phyloP scores from a whole-genome alignment of 2,888 invertebrate genomes.

The Eristalinus aeneus region DNA sequence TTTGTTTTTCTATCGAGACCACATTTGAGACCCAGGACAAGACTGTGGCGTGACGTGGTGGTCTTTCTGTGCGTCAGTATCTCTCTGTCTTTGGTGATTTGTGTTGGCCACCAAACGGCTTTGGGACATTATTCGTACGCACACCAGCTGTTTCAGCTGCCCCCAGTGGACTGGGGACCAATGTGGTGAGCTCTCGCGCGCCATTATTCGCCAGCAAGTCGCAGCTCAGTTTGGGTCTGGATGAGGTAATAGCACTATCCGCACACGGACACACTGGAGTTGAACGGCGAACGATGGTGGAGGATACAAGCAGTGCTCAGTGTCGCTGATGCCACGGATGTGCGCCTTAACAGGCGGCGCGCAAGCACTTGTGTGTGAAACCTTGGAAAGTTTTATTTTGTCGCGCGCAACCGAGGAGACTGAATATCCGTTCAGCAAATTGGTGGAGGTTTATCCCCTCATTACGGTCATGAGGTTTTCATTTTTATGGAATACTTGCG shows the following conservation, averaged over 20 bases:
- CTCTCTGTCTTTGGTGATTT: constrained; percentile 47
- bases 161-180: constrained; percentile 3
- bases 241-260: constrained; percentile 47
- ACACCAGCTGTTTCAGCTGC: constrained; percentile 51
- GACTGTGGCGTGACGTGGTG: background rate
- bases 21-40: constrained; percentile 1
- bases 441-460: constrained; percentile 37
- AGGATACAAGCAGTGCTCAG: constrained; percentile 4
- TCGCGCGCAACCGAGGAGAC: background rate
- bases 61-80: constrained; percentile 1
- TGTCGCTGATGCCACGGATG: background rate
- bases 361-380: constrained; percentile 34
- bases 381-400: constrained; percentile 35
- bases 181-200: constrained; percentile 5
- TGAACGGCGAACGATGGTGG: constrained; percentile 13
- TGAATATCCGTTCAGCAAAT: constrained; percentile 13
- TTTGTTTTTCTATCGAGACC: constrained; percentile 9
- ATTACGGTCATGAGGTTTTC: constrained; percentile 12
- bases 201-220: constrained; percentile 54
- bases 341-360: constrained; percentile 2
- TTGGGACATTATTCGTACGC: constrained; percentile 26
- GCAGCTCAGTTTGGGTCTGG: constrained; percentile 32
- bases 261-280: constrained; percentile 21
- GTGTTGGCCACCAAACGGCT: constrained; percentile 39
- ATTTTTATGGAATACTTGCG: constrained; percentile 10